Evolutionary conservation across 2,113 vertebrate species (phyloP).

Genomic region (Stigmatopora argus): DNA sequence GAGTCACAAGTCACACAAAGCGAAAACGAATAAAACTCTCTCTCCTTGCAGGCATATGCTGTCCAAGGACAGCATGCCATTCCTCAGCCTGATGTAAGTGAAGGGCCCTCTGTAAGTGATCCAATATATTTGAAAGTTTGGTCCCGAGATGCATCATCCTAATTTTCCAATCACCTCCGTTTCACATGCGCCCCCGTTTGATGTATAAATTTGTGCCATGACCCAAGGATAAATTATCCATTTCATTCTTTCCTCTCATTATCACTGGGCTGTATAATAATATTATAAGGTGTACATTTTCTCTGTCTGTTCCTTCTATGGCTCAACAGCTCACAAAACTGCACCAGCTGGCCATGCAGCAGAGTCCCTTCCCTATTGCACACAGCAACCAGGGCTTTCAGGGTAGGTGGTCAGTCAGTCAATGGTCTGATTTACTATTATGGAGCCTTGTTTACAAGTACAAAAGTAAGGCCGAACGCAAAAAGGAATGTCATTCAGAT

Average conservation of each 20-base stretch:
- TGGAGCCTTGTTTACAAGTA: conserved; percentile 4
- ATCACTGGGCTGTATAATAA: conserved; percentile 18
- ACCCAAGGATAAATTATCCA: conserved; percentile 26
- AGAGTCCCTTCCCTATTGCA: conserved; percentile 89
- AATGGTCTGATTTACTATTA: neutral
- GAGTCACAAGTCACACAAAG: no score
- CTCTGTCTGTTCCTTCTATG: neutral
- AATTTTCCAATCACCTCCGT: conserved; percentile 26
- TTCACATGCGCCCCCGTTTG: conserved; percentile 30
- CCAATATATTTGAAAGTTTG: conserved; percentile 61
- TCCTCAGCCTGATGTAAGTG: conserved; percentile 99
- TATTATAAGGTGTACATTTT: conserved; percentile 26
- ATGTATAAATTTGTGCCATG: neutral
- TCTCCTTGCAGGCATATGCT: conserved; percentile 91
- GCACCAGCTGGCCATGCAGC: conserved; percentile 98
- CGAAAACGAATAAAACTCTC: no score
- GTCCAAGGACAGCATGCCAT: conserved; percentile 99
- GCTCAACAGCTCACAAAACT: conserved; percentile 88
- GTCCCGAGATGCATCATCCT: conserved; percentile 52
- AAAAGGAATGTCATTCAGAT: no score
- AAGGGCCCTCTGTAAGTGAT: conserved; percentile 74
- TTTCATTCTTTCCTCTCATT: conserved; percentile 56
- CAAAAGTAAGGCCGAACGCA: no score
- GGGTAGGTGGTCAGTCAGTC: conserved; percentile 71
- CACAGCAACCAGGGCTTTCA: conserved; percentile 94